Evolutionary conservation across 2,113 vertebrate genomes (phyloP), one percentile per base, ranked within the genome.

Genomic region (Calidris pygmaea): DNA sequence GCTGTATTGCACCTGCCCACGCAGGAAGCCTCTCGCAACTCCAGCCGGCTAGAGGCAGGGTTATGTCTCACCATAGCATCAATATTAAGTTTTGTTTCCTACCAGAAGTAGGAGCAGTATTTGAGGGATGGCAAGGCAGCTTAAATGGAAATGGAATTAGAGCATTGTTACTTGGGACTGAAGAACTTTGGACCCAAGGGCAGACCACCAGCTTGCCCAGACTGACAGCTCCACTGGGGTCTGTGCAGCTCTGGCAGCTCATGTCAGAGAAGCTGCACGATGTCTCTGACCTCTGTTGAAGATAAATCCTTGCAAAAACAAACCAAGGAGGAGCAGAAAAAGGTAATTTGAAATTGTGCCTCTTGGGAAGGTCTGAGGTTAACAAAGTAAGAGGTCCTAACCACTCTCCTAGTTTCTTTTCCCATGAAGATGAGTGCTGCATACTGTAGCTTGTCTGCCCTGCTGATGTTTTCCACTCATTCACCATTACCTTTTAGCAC

Each of bases 161-260:
- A 34, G 12, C 34, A 23, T 35, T 19, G 4, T 30, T 35, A 58
- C 34, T 29, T 58, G 26, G n/a, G 48, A 70, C 35, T 4, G 21
- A 50, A 67, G 39, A 71, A 58, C 24, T 56, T 8, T 3, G 2
- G 66, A n/a, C 32, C 23, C 20, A 29, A 87, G 35, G 24, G 32
- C 35, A 56, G 58, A 19, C 6, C 1, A 1, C 23, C 9, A 1
- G 63, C 43, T 90, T 0, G 0, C 18, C 63, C 63, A 48, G 66
- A 10, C 58, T 10, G 7, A 11, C 55, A 35, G 37, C 29, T 81
- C 50, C 19, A 13, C 59, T 18, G n/a, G 19, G 14, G 10, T 43
- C 39, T 12, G 5, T 30, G 62, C 27, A 41, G 27, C 62, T 65
- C 37, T 12, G 14, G 45, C 26, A 68, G 53, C 47, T 60, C 24